Evolutionary conservation across 2,113 vertebrate species (phyloP), one percentile per base, ranked within the genome.

Genomic region (Sinocyclocheilus maitianheensis): DNA sequence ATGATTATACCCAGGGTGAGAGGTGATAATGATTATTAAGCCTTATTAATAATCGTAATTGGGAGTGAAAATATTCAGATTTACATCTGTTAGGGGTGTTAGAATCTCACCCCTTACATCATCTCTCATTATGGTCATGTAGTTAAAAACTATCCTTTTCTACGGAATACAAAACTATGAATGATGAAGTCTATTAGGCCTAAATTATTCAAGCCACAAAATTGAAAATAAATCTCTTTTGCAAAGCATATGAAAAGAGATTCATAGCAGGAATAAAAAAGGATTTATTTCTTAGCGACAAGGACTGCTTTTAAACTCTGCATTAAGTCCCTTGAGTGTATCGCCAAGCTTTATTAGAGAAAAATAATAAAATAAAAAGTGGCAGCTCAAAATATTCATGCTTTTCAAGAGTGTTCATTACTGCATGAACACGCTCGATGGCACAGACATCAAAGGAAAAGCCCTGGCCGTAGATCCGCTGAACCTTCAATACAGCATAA

Each of bases 191-290:
- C 62, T 30, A 67, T 81, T 46, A 81, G n/a, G 62, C 14, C 26
- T 82, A 71, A 82, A 53, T 53, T 82, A 71, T 82, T 71, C 63
- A 69, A 71, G 63, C 46, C 16, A 34, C 71, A 34, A 34, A 69
- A 82, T 71, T 82, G 62, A 82, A 71, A 71, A 67, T 34, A 82
- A 82, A 82, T 82, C 63, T 22, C 20, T 5, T 69, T 69, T 48
- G 18, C 9, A 26, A 20, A n/a, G 26, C 37, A 48, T 26, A 67
- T 24, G 37, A 67, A 81, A 67, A 67, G n/a, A 16, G 16, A 5
- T 43, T 20, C 4, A 24, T 81, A 11, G 37, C 62, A 10, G 37
- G 14, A 46, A 65, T 30, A 30, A 67, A 81, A 67, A 20, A 7
- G 60, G 62, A 81, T 34, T 22, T 51, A 48, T 51, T 81, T 67